Evolutionary conservation across 2,888 invertebrate genomes (phyloP).

Genomic region (Habroteleia sp.): DNA sequence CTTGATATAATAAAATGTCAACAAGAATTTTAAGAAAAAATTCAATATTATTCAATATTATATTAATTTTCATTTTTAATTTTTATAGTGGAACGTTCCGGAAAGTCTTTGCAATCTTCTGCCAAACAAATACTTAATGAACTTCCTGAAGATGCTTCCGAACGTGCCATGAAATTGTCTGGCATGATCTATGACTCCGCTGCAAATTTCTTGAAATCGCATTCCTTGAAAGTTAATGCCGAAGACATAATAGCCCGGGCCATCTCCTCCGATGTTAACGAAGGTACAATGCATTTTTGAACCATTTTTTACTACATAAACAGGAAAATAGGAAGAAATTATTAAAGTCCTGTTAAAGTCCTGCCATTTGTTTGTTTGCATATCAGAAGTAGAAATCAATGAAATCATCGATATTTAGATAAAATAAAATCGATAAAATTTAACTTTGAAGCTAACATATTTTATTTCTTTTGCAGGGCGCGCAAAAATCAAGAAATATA

Average conservation of each 20-base stretch:
- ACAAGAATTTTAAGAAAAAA: too few relatives aligned
- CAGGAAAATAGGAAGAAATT: too few relatives aligned
- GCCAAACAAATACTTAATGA: conserved; percentile 82
- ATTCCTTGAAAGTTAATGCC: conserved; percentile 87
- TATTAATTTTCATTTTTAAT: too few relatives aligned
- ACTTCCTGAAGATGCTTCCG: conserved; percentile 82
- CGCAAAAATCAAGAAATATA: conserved; percentile 87
- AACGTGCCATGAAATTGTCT: conserved; percentile 82
- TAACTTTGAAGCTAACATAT: conserved; percentile 53
- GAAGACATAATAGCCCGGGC: conserved; percentile 82
- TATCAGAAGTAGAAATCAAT: too few relatives aligned
- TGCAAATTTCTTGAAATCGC: conserved; percentile 83
- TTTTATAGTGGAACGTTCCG: conserved; percentile 75
- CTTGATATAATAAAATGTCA: too few relatives aligned
- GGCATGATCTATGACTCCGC: conserved; percentile 83
- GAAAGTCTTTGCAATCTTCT: conserved; percentile 73
- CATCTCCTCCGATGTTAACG: conserved; percentile 87
- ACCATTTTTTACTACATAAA: conserved; percentile 29
- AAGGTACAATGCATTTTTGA: conserved; percentile 83
- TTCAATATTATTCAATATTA: not conserved
- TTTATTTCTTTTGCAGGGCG: conserved; percentile 83
- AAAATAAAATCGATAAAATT: conserved; percentile 44
- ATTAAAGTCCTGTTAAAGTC: too few relatives aligned
- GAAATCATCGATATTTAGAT: too few relatives aligned
- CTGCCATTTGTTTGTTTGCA: too few relatives aligned